Base-by-base conservation (phyloP, 35 echinoderm and acorn worm genomes). In the Chiridota heheva region DNA sequence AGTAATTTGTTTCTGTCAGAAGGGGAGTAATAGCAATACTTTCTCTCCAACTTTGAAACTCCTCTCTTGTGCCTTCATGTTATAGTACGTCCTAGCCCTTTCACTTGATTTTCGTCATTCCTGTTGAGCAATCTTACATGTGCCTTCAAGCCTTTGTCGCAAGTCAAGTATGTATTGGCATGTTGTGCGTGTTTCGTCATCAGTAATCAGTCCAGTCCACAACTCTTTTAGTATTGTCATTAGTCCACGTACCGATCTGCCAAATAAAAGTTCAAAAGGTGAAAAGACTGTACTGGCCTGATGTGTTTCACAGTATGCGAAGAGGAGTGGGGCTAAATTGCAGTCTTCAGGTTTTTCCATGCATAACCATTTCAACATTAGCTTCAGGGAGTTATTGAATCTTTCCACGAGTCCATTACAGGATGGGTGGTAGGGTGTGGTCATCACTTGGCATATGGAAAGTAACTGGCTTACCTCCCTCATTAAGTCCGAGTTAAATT, bases 351-450 rank as follows among this genome's bases (percentile, higher is more conserved):
- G 87, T 24, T 70, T 20, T 57, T 90, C 78, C 34, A 60, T 80
- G 63, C 87, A 83, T 58, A 90, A 83, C 25, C 74, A 63, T 25
- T 37, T 73, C 7, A 90, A 34, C 69, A 90, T 73, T 6, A 27
- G 32, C 42, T 90, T 90, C 0, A 90, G 70, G 18, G 30, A 68
- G 0, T 42, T 80, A 43, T 90, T 82, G 36, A 63, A 90, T 24
- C 87, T 42, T 49, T 90, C 87, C 15, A 83, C 87, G 30, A 90
- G 24, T 0, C 87, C 79, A 73, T 89, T 89, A 46, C 85, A 88
- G 7, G 31, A 34, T 18, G 85, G 38, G 39, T 88, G 85, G 51
- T 89, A 89, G 22, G 77, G 86, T 15, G 86, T 89, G 5, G 77
- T 89, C 1, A 78, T 82, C 5, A 89, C 12, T 10, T 67, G 77